Evolutionary conservation across 2,888 invertebrate genomes (phyloP).

Genomic region (Pristionchus fissidentatus): DNA sequence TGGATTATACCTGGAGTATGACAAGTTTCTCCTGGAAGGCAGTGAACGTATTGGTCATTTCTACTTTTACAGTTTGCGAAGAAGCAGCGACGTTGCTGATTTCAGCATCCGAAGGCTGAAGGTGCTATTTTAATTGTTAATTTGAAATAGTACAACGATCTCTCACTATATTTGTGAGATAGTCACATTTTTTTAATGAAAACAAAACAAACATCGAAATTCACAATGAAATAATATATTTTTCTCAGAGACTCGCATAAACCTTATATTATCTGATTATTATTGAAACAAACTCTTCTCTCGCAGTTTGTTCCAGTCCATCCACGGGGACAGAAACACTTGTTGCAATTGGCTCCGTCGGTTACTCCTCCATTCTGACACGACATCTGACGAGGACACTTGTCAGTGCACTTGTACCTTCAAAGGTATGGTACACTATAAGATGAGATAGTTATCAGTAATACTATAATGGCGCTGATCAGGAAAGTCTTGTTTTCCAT

Average conservation of each 20-base stretch:
- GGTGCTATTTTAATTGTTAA: no score
- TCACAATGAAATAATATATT: no score
- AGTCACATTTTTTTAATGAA: no score
- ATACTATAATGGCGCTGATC: neutral
- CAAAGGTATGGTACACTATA: neutral
- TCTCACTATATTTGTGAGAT: no score
- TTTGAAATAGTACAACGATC: no score
- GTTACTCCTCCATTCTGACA: conserved; percentile 23
- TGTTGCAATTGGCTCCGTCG: conserved; percentile 36
- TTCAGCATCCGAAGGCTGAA: conserved; percentile 2
- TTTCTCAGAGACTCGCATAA: no score
- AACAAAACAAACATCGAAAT: no score
- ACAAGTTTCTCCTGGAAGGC: conserved; percentile 36
- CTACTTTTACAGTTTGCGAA: neutral
- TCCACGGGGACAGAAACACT: conserved; percentile 44
- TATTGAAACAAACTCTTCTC: conserved; percentile 1
- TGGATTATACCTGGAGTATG: neutral
- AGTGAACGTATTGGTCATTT: neutral
- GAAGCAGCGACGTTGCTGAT: neutral
- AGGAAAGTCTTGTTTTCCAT: no score
- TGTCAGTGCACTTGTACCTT: conserved; percentile 35
- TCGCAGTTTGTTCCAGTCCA: conserved; percentile 46
- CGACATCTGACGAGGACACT: neutral
- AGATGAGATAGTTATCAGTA: neutral
- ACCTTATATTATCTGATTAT: no score